phyloP scores from a whole-genome alignment of 2,888 invertebrate genomes.

The Drosophila meridionalis region DNA sequence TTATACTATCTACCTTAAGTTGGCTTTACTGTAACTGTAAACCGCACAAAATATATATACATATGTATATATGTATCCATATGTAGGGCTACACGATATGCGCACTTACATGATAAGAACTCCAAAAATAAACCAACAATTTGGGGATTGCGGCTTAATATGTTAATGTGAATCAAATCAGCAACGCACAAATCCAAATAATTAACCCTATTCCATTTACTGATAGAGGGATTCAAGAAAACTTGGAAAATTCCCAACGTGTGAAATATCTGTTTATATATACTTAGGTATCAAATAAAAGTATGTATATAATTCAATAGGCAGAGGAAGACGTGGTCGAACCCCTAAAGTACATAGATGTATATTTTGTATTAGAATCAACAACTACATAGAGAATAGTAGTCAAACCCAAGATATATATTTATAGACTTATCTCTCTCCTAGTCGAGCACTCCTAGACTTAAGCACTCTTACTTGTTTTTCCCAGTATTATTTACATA shows the following conservation, averaged over 20 bases:
- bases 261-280: neutral
- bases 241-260: slow-evolving; percentile 13
- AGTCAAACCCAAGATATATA: too few relatives aligned
- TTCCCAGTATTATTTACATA: slow-evolving; percentile 2
- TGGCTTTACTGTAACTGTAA: slow-evolving; percentile 13
- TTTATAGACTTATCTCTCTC: too few relatives aligned
- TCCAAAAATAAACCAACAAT: neutral
- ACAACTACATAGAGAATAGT: too few relatives aligned
- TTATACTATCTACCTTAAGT: neutral
- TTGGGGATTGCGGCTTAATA: slow-evolving; percentile 23
- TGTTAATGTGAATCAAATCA: slow-evolving; percentile 37
- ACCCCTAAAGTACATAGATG: neutral
- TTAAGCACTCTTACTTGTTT: neutral
- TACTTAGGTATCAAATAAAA: neutral
- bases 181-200: slow-evolving; percentile 13
- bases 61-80: slow-evolving; percentile 6
- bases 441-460: neutral
- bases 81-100: neutral
- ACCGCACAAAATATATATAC: neutral
- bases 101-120: slow-evolving; percentile 21
- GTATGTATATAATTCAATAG: neutral
- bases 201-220: slow-evolving; percentile 29
- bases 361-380: neutral
- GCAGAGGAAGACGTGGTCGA: too few relatives aligned
- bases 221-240: slow-evolving; percentile 11